These are phyloP conservation scores for Hyles lineata DNA, from an alignment of 2,888 invertebrate species.

Conservation along the genomic window DNA sequence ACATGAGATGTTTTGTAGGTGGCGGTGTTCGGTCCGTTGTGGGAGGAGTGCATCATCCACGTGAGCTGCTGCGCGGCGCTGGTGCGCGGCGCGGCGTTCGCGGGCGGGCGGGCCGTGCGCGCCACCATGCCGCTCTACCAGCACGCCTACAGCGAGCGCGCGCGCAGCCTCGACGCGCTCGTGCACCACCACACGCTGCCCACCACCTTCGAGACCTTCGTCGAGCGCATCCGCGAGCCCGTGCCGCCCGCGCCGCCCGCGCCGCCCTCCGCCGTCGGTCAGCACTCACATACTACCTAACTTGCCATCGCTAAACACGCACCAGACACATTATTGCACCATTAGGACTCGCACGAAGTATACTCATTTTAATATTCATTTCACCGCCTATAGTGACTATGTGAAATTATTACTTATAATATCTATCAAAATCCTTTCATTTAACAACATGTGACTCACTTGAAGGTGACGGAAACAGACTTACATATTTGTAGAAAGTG, in stretches of 20 bases:
- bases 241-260: slow-evolving; percentile 35
- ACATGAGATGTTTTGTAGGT: slow-evolving; percentile 77
- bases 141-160: slow-evolving; percentile 97
- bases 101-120: slow-evolving; percentile 96
- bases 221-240: slow-evolving; percentile 71
- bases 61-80: slow-evolving; percentile 90
- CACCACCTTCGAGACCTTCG: slow-evolving; percentile 95
- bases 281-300: background rate
- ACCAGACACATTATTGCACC: too few species aligned
- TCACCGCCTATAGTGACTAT: too few species aligned
- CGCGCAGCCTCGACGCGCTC: slow-evolving; percentile 93
- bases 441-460: too few species aligned
- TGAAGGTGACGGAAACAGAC: too few species aligned
- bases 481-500: background rate
- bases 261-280: slow-evolving; percentile 23
- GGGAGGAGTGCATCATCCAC: slow-evolving; percentile 92
- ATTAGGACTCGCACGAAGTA: too few species aligned
- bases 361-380: too few species aligned
- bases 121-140: slow-evolving; percentile 95
- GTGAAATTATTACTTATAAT: too few species aligned
- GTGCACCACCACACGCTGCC: slow-evolving; percentile 93
- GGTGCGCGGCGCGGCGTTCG: slow-evolving; percentile 93
- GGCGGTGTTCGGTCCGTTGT: slow-evolving; percentile 97
- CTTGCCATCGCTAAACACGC: too few species aligned
- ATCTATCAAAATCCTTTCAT: too few species aligned